Conservation (phyloP, 2,888 invertebrate genomes). For the Hyles lineata region DNA sequence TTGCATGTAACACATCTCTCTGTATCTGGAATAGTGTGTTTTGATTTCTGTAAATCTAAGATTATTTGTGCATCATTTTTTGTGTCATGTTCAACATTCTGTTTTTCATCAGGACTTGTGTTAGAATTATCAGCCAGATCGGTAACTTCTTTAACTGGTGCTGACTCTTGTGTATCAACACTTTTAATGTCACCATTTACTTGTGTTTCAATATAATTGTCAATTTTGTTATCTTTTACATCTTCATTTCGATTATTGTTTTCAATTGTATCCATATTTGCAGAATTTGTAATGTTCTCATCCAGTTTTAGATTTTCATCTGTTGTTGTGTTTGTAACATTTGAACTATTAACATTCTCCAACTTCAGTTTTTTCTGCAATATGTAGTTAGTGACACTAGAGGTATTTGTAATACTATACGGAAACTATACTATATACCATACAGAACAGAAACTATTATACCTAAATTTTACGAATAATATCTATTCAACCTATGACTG, state of each 20-base stretch:
- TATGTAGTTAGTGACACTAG: neutral
- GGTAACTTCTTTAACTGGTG: neutral
- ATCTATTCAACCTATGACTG: neutral
- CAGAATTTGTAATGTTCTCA: conserved; percentile 34
- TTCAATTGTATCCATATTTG: conserved; percentile 23
- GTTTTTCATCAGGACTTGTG: conserved; percentile 9
- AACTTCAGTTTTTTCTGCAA: conserved; percentile 64
- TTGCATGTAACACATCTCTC: conserved; percentile 77
- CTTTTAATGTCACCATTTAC: conserved; percentile 25
- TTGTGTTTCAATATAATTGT: neutral
- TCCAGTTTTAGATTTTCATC: conserved; percentile 42
- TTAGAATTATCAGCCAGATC: no score
- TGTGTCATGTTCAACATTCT: conserved; percentile 26
- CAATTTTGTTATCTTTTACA: conserved; percentile 29
- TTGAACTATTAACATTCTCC: conserved; percentile 35
- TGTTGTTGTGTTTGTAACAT: conserved; percentile 29
- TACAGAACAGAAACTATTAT: no score
- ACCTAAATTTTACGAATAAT: neutral
- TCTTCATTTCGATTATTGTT: conserved; percentile 11
- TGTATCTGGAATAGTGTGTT: conserved; percentile 48
- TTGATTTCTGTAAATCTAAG: conserved; percentile 32
- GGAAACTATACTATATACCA: no score
- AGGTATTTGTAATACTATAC: no score
- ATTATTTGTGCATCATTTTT: conserved; percentile 31
- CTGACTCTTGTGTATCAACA: conserved; percentile 1